Evolutionary conservation across 2,113 vertebrate genomes (phyloP).

Genomic region (Colius striatus): DNA sequence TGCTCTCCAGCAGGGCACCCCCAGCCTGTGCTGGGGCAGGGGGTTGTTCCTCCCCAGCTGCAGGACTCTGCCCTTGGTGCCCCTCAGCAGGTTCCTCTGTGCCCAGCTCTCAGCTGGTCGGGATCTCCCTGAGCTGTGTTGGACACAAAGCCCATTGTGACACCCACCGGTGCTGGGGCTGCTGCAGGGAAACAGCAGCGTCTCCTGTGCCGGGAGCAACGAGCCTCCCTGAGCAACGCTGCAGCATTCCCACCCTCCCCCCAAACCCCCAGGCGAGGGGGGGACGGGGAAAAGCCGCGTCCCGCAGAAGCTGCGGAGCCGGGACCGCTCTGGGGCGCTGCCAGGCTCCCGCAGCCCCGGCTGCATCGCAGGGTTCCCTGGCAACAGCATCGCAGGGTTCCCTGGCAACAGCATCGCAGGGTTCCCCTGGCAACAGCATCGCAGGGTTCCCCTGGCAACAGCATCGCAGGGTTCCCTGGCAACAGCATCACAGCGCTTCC

Average conservation of each 20-base stretch:
- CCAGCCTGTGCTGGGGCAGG: no score
- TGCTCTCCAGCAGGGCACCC: no score
- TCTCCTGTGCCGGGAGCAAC: accelerated
- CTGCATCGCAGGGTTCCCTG: constrained; percentile 13
- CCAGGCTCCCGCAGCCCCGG: accelerated
- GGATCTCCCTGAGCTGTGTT: accelerated
- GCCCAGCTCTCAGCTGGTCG: no score
- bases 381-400: neutral
- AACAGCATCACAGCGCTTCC: accelerated
- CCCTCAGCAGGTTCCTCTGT: no score
- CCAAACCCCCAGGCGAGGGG: neutral
- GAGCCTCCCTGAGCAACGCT: accelerated
- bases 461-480: constrained; percentile 15
- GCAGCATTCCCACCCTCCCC: accelerated
- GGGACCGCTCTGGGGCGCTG: neutral
- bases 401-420: neutral
- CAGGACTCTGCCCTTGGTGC: no score
- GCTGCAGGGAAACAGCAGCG: accelerated
- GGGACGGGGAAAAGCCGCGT: accelerated
- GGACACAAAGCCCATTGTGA: accelerated
- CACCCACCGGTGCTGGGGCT: accelerated
- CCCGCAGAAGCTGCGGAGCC: neutral
- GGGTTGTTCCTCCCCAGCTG: no score
- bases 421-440: neutral
- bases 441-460: no score